A percentile compares a stretch with the other conserved stretches of the same genome.
Conservation (phyloP, 2,888 invertebrate species). For the Cyclophora punctaria region DNA sequence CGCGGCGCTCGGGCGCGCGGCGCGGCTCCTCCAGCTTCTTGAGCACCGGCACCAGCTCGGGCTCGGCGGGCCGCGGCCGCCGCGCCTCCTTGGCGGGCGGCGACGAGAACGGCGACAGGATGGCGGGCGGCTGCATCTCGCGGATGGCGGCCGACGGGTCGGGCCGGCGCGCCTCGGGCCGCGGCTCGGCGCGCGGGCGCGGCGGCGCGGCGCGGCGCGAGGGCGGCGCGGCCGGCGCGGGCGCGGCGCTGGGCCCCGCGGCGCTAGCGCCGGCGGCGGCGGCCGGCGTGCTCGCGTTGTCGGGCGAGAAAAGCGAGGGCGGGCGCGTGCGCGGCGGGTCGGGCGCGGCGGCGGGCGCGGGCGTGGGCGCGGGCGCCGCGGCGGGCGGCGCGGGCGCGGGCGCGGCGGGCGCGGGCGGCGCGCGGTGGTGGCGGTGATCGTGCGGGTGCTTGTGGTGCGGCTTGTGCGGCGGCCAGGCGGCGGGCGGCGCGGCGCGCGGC, state of each 20-base stretch:
- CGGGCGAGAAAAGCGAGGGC: slow-evolving; percentile 80
- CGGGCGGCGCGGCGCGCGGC: slow-evolving; percentile 13
- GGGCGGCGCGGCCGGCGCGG: slow-evolving; percentile 34
- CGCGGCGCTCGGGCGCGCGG: slow-evolving; percentile 39
- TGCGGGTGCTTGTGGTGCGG: slow-evolving; percentile 51
- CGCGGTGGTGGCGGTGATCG: slow-evolving; percentile 53
- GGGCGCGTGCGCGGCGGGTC: slow-evolving; percentile 58
- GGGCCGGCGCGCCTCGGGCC: slow-evolving; percentile 33
- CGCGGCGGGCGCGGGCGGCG: slow-evolving; percentile 40
- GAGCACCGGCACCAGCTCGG: slow-evolving; percentile 77
- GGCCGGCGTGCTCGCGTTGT: slow-evolving; percentile 70
- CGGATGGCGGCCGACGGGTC: slow-evolving; percentile 49
- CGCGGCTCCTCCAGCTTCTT: slow-evolving; percentile 78
- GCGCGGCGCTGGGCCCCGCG: slow-evolving; percentile 28
- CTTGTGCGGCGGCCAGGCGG: slow-evolving; percentile 28
- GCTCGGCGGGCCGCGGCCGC: slow-evolving; percentile 66
- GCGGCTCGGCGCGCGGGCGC: slow-evolving; percentile 17
- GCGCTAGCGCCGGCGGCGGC: slow-evolving; percentile 52
- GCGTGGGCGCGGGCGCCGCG: slow-evolving; percentile 21
- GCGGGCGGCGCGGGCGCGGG: slow-evolving; percentile 21
- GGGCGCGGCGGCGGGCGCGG: slow-evolving; percentile 26
- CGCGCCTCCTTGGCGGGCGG: slow-evolving; percentile 44
- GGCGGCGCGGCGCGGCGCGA: slow-evolving; percentile 13
- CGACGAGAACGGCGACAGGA: slow-evolving; percentile 70
- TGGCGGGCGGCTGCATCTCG: slow-evolving; percentile 61